Evolutionary conservation across 1,140 invertebrate species (phyloP), one percentile per base, ranked within the genome.

Genomic region (Drosophila sp.): DNA sequence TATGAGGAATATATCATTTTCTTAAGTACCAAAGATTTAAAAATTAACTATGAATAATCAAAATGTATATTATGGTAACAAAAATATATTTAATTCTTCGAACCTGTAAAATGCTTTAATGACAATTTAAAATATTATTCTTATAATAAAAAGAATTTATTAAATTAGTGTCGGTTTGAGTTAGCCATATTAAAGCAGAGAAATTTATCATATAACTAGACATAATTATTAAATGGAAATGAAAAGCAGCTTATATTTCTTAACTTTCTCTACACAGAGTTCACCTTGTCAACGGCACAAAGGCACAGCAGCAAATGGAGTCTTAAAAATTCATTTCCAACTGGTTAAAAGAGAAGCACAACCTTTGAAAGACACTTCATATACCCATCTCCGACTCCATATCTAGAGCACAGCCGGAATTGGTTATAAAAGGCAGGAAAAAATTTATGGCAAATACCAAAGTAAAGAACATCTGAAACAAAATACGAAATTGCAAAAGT

Each of bases 401-500:
- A n/a, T n/a, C n/a, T n/a, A 7, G 32, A 34, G 48, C 61, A 41
- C 36, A 48, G 43, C 7, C 46, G 25, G 14, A 59, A 25, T 67
- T 46, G n/a, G 43, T 36, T 36, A 62, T 43, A 66, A 80, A 75
- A 66, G 50, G 38, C 48, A 59, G 48, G 56, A 41, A 62, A 41
- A 61, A 62, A 74, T 80, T 86, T 69, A 64, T 69, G 59, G 71
- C 57, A 61, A 62, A 63, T 71, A 56, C 58, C 57, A 65, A 63
- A 46, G 27, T 53, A 66, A 78, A 36, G 50, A 75, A 79, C 80
- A 80, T 84, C 70, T 74, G 76, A 70, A 65, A n/a, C 59, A 78
- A 74, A 69, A 71, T 76, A 65, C 66, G 58, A 86, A 78, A 81
- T 79, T 87, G 83, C 83, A 76, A 89, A 82, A 87, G 79, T 87